Evolutionary conservation across 1,140 invertebrate genomes (phyloP), one percentile per base, ranked within the genome.

Genomic region (Nylanderia fulva): DNA sequence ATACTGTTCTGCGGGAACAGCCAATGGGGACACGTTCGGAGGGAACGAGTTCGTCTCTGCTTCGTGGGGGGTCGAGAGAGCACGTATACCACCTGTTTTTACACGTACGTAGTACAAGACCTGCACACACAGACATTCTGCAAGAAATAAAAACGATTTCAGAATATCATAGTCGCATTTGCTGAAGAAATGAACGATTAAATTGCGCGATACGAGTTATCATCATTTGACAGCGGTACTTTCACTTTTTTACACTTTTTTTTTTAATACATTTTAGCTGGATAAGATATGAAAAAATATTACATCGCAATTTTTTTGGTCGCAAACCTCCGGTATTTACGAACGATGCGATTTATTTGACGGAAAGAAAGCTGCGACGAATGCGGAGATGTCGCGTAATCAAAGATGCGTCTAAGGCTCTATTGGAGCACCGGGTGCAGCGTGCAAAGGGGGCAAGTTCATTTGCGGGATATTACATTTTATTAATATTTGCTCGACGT

Each of bases 401-500:
- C 66, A 82, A 71, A 82, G 77, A 58, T 82, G 27, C 66, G 52
- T 82, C 52, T 71, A 71, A 64, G 77, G 48, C 33, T 82, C 66
- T 56, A 82, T 82, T 71, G 77, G 77, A 24, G 66, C 48, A 27
- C 45, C n/a, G n/a, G 61, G 61, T 21, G 29, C 48, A 27, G 61
- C 33, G 48, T 29, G 24, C 15, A 24, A 11, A 36, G 64, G 36
- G 24, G 36, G 48, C 64, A 48, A 82, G 77, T 54, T 82, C 84
- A 90, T 86, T 88, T 71, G 87, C 66, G 77, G 86, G 83, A 88
- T 90, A 91, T 91, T 88, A 86, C 89, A 76, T 89, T 91, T 91
- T 90, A 91, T 90, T 91, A 91, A 89, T 90, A 90, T 91, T 91
- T 91, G 85, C 85, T 71, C 63, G 84, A 61, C 85, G 75, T 71